phyloP scores from a whole-genome alignment of 2,113 vertebrate species.

The Poeciliopsis retropinna region DNA sequence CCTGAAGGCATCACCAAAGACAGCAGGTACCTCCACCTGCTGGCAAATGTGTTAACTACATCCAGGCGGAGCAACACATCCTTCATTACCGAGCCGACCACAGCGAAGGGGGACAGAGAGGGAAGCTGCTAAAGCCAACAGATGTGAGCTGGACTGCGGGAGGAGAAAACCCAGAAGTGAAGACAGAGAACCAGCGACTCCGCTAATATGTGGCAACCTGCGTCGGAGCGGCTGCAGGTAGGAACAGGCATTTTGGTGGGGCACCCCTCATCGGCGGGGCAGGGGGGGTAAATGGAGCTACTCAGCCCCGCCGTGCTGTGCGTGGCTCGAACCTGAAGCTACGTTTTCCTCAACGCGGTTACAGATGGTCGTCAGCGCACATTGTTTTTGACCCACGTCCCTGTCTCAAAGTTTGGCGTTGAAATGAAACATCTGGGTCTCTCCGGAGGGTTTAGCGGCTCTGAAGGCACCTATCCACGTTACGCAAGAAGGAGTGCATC shows the following conservation, averaged over 20 bases:
- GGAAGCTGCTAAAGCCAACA: conserved; percentile 67
- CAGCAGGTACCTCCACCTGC: conserved; percentile 60
- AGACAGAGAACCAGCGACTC: conserved; percentile 58
- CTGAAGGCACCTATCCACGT: conserved; percentile 39
- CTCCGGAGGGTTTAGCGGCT: not conserved
- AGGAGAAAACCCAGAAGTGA: conserved; percentile 55
- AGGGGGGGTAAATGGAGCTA: conserved; percentile 13
- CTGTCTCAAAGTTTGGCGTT: not conserved
- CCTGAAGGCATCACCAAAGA: conserved; percentile 37
- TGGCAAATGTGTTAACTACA: conserved; percentile 31
- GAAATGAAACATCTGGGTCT: not conserved
- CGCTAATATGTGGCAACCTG: conserved; percentile 93
- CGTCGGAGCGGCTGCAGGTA: conserved; percentile 96
- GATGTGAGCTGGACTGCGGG: conserved; percentile 81
- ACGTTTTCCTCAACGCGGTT: not conserved
- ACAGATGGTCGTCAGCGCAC: conserved; percentile 20
- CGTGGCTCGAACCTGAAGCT: conserved; percentile 14
- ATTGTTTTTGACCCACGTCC: too few species aligned
- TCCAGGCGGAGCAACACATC: conserved; percentile 85
- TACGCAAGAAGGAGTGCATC: conserved; percentile 57
- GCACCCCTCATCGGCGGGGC: conserved; percentile 15
- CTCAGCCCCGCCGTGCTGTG: conserved; percentile 24
- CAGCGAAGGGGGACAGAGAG: conserved; percentile 62
- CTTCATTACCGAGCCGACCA: conserved; percentile 56
- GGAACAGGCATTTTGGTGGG: conserved; percentile 9